Evolutionary conservation across 1,140 invertebrate genomes (phyloP).

Genomic region (Fopius arisanus): DNA sequence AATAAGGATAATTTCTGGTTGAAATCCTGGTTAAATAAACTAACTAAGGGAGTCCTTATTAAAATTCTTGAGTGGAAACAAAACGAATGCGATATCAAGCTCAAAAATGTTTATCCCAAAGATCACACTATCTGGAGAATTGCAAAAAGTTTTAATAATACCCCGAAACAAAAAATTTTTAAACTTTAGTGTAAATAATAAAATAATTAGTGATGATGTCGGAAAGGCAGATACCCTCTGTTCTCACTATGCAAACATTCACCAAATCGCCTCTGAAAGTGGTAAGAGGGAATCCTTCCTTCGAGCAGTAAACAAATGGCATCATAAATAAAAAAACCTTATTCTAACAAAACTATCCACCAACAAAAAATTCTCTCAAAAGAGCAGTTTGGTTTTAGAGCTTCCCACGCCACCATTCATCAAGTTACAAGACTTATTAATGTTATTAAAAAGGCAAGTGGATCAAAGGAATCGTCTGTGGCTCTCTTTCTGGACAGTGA

Average conservation of each 20-base stretch:
- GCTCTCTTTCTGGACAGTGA: too few species aligned
- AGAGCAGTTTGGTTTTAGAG: background rate
- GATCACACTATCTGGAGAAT: background rate
- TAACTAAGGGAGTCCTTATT: too few species aligned
- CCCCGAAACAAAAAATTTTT: too few species aligned
- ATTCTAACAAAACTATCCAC: conserved; percentile 15
- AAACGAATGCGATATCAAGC: background rate
- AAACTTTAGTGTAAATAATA: too few species aligned
- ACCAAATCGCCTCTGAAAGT: background rate
- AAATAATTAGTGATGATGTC: too few species aligned
- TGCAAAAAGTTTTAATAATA: too few species aligned
- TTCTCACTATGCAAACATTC: background rate
- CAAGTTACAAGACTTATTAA: background rate
- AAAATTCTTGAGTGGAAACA: background rate
- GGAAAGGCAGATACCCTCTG: background rate
- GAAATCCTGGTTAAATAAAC: too few species aligned
- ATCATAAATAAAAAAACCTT: conserved; percentile 36
- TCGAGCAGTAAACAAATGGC: background rate
- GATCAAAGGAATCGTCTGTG: background rate
- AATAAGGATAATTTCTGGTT: too few species aligned
- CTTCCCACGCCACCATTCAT: background rate
- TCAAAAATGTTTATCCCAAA: background rate
- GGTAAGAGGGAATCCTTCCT: background rate
- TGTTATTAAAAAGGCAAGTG: background rate
- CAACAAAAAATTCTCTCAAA: background rate